Percentiles rank a stretch among this genome's conserved stretches.
Conservation (phyloP, 2,797 vertebrate species). For the Cyprinodon diabolis region DNA sequence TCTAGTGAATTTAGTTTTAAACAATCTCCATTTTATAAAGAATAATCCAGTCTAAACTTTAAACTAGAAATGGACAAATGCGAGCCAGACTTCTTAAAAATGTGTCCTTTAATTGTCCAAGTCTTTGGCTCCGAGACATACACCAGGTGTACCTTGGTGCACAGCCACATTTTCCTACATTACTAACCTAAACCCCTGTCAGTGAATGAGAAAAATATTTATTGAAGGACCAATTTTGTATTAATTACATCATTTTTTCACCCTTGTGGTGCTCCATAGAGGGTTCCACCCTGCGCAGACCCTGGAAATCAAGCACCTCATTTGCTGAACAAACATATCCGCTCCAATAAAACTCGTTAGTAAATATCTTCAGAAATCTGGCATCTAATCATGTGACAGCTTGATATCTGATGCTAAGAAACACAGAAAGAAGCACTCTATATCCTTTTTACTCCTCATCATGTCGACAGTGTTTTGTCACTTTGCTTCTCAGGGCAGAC, state of each 20-base stretch:
- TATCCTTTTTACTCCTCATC: conserved; percentile 7
- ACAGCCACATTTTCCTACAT: background rate
- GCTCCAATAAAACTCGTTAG: background rate
- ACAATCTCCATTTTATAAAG: background rate
- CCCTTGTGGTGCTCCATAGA: background rate
- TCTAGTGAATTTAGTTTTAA: background rate
- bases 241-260: background rate
- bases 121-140: background rate
- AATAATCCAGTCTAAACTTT: background rate
- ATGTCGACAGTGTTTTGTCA: conserved; percentile 63
- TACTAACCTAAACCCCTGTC: no score
- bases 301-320: background rate
- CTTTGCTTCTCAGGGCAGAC: conserved; percentile 46
- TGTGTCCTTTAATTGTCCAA: background rate
- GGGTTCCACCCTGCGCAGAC: background rate
- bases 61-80: background rate
- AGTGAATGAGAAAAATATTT: background rate
- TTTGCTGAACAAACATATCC: background rate
- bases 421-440: conserved; percentile 19
- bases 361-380: background rate
- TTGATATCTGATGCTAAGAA: conserved; percentile 20
- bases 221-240: background rate
- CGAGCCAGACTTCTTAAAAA: background rate
- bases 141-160: background rate
- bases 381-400: background rate